Conservation (phyloP, 1,140 invertebrate genomes). For the Temnothorax longispinosus region DNA sequence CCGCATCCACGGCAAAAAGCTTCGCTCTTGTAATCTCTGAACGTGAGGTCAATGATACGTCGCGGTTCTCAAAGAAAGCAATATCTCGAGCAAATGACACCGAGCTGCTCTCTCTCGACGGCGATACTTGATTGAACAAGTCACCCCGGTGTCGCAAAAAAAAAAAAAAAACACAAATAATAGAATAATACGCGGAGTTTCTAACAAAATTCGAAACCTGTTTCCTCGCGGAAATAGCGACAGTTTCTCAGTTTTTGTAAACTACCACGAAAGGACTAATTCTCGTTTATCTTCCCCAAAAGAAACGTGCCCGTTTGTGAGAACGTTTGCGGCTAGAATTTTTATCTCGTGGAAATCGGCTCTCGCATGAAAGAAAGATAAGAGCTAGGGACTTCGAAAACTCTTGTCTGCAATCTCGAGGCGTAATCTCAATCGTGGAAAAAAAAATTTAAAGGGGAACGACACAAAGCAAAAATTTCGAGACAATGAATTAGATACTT, state of each 20-base stretch:
- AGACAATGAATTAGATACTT: not conserved
- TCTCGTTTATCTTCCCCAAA: conserved; percentile 34
- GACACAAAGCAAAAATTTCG: not conserved
- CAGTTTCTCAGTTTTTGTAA: not conserved
- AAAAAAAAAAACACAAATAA: conserved; percentile 2
- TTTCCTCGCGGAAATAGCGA: not conserved
- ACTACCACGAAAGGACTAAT: not conserved
- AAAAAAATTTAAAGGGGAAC: not conserved
- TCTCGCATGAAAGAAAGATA: conserved; percentile 4
- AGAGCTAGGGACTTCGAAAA: conserved; percentile 18
- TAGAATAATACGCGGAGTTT: not conserved
- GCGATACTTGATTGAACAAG: conserved; percentile 10
- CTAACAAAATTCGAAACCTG: not conserved
- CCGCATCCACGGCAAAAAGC: not conserved
- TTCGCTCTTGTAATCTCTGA: conserved; percentile 32
- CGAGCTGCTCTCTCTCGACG: not conserved
- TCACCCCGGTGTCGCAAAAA: not conserved
- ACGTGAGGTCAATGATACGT: conserved; percentile 17
- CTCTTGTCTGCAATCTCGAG: conserved; percentile 26
- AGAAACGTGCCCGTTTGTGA: conserved; percentile 27
- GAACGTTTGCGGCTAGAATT: conserved; percentile 24
- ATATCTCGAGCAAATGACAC: conserved; percentile 28
- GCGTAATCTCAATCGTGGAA: conserved; percentile 3
- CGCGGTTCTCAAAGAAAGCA: not conserved
- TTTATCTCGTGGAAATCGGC: conserved; percentile 15